Evolutionary conservation across 2,797 vertebrate species (phyloP).

Genomic region (Scleropages formosus): DNA sequence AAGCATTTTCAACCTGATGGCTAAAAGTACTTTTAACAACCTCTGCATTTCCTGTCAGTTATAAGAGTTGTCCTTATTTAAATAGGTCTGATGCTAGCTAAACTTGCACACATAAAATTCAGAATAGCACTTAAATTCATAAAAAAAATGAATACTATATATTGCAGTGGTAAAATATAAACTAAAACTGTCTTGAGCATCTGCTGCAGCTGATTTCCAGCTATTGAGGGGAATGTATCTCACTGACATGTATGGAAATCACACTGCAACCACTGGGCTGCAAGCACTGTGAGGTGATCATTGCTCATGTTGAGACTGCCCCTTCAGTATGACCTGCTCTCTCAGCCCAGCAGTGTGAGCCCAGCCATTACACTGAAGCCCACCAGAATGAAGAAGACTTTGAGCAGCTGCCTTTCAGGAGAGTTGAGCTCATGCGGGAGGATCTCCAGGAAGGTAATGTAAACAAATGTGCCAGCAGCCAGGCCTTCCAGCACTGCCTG

Average conservation of each 20-base stretch:
- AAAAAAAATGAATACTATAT: slow-evolving; percentile 1
- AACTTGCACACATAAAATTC: neutral
- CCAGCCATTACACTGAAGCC: slow-evolving; percentile 82
- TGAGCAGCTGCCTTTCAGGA: slow-evolving; percentile 72
- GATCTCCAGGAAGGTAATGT: slow-evolving; percentile 90
- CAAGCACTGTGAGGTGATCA: neutral
- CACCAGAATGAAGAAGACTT: slow-evolving; percentile 78
- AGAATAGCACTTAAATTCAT: neutral
- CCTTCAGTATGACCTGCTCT: neutral
- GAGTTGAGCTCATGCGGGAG: slow-evolving; percentile 82
- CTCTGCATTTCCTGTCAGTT: neutral
- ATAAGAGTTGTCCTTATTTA: neutral
- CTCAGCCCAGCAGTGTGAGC: slow-evolving; percentile 75
- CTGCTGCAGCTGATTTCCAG: neutral
- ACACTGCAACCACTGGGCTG: no score
- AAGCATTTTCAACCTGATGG: neutral
- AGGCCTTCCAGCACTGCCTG: slow-evolving; percentile 81
- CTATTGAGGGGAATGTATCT: slow-evolving; percentile 10
- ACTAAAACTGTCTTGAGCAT: neutral
- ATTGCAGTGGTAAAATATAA: slow-evolving; percentile 17
- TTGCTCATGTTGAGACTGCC: neutral
- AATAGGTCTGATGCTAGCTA: neutral
- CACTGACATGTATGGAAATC: slow-evolving; percentile 3
- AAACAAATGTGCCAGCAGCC: slow-evolving; percentile 82
- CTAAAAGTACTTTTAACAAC: neutral